phyloP scores from a whole-genome alignment of 1,140 invertebrate genomes.

The Lysiphlebus fabarum region DNA sequence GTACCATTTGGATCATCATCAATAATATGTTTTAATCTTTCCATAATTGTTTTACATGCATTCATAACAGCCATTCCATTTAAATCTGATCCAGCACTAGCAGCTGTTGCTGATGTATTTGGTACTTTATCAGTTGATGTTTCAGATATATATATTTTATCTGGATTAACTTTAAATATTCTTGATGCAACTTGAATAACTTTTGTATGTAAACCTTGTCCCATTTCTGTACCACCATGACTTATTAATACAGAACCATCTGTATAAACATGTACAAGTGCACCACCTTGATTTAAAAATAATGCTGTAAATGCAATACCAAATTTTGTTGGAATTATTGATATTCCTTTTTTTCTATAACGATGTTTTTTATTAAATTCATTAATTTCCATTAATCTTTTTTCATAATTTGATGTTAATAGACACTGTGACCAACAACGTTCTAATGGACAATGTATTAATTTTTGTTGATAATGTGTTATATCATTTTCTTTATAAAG shows the following conservation, averaged over 20 bases:
- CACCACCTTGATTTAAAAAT: conserved; percentile 85
- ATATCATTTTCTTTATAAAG: conserved; percentile 76
- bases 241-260: conserved; percentile 91
- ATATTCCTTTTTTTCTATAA: conserved; percentile 85
- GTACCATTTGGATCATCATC: conserved; percentile 72
- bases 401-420: conserved; percentile 11
- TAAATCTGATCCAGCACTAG: conserved; percentile 86
- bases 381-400: neutral
- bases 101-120: conserved; percentile 90
- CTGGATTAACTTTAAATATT: conserved; percentile 68
- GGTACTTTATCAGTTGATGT: conserved; percentile 92
- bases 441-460: conserved; percentile 73
- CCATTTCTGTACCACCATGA: conserved; percentile 95
- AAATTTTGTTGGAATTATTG: conserved; percentile 84
- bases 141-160: conserved; percentile 83
- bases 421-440: conserved; percentile 84
- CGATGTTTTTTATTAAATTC: conserved; percentile 59
- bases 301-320: conserved; percentile 81
- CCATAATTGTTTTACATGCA: conserved; percentile 77
- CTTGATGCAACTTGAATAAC: conserved; percentile 85
- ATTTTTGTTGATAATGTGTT: conserved; percentile 76
- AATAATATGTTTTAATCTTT: conserved; percentile 75
- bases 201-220: conserved; percentile 93
- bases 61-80: conserved; percentile 92
- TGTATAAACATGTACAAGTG: conserved; percentile 82